Conservation (phyloP, 1,140 invertebrate genomes). For the Catajapyx aquilonaris region DNA sequence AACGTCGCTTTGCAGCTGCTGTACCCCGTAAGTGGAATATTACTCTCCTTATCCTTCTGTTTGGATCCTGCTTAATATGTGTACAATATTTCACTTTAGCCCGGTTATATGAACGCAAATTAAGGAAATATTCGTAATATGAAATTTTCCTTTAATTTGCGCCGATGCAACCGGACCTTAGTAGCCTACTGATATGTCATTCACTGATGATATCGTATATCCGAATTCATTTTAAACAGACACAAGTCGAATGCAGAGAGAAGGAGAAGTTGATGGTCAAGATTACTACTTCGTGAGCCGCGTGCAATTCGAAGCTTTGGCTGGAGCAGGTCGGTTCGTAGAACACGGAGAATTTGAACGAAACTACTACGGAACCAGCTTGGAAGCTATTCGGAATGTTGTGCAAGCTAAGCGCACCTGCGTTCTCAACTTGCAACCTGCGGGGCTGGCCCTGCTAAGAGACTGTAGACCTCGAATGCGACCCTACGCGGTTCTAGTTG, state of each 20-base stretch:
- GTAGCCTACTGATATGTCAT: no score
- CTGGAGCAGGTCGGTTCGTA: conserved; percentile 24
- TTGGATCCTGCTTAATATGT: no score
- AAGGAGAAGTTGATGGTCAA: conserved; percentile 24
- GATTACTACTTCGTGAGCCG: conserved; percentile 31
- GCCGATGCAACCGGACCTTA: no score
- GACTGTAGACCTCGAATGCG: neutral
- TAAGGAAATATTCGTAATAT: no score
- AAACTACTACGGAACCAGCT: conserved; percentile 29
- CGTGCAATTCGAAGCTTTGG: conserved; percentile 23
- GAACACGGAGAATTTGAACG: conserved; percentile 33
- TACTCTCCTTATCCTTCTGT: no score
- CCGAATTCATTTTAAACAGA: no score
- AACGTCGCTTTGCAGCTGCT: conserved; percentile 27
- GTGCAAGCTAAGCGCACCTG: conserved; percentile 28
- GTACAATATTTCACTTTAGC: no score
- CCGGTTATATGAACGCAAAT: no score
- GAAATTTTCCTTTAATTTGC: no score
- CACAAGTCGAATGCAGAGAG: conserved; percentile 23
- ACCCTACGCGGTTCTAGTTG: conserved; percentile 1
- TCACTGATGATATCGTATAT: no score
- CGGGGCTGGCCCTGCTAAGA: neutral
- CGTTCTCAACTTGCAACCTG: conserved; percentile 25
- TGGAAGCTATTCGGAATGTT: conserved; percentile 26
- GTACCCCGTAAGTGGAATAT: conserved; percentile 31